A percentile compares a stretch with the other conserved stretches of the same genome.
These are phyloP conservation scores for Leptodactylus fallax DNA, from an alignment of 2,797 vertebrate species.

Conservation along the genomic window DNA sequence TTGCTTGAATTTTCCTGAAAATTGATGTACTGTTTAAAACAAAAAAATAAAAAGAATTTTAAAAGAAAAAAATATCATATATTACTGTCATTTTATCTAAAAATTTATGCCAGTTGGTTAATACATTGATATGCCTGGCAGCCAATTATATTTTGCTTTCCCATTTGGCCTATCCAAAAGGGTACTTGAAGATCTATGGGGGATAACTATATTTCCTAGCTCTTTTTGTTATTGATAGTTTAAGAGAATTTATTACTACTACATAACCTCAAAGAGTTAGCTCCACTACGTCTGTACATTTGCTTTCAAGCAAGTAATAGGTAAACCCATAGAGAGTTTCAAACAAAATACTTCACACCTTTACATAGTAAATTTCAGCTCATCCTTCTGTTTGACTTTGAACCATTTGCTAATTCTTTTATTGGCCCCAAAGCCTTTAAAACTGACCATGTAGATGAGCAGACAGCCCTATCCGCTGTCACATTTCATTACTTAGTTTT, in stretches of 20 bases:
- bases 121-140: too few species aligned
- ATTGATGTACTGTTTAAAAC: too few species aligned
- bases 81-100: too few species aligned
- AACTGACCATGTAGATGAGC: slow-evolving; percentile 13
- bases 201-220: neutral
- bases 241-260: neutral
- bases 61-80: too few species aligned
- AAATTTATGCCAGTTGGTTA: too few species aligned
- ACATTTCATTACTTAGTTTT: slow-evolving; percentile 37
- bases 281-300: neutral
- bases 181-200: too few species aligned
- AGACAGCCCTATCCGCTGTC: slow-evolving; percentile 25
- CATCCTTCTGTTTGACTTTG: slow-evolving; percentile 12
- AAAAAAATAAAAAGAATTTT: too few species aligned
- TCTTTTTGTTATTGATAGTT: neutral
- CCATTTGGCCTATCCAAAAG: too few species aligned
- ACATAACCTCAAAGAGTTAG: neutral
- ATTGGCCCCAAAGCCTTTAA: neutral
- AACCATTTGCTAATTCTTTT: slow-evolving; percentile 6
- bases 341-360: neutral
- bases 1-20: too few species aligned
- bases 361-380: neutral
- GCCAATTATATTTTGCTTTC: too few species aligned
- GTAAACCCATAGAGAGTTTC: neutral
- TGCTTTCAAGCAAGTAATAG: neutral